Base-by-base conservation (phyloP, 2,113 vertebrate species). In the Gobio gobio region DNA sequence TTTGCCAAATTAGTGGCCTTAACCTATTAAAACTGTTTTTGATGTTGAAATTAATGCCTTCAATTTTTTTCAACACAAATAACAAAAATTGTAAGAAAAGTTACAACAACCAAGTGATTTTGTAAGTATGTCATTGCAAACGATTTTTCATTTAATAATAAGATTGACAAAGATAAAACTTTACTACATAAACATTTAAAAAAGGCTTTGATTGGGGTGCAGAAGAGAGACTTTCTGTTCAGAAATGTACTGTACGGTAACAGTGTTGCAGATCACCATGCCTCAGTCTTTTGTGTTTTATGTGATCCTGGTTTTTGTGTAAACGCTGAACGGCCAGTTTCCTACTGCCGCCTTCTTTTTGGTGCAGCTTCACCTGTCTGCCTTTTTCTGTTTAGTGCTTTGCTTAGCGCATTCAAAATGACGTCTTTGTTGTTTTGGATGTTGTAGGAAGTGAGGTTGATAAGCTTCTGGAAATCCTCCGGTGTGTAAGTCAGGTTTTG, bases 401-500 rank as follows among this genome's bases (percentile, higher is more conserved):
- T 88, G 0, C 20, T 78, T 33, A 97, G 85, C 0, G 90, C 90
- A 14, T 86, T 88, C 4, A 94, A 84, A 78, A 97, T 91, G 36
- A 1, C 51, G 2, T 93, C 89, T 88, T 83, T 92, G 90, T 92
- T 97, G 89, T 95, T 96, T 81, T 91, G 86, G 33, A 96, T 89
- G 70, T 97, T 97, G 83, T 96, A 97, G 56, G 77, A 88, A 0
- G 94, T 91, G 86, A 97, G 89, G 5, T 86, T 89, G 18, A 95
- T 86, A 1, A 97, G 92, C 81, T 93, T 94, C 70, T 95, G 93
- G 58, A 90, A 90, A 14, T 96, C 92, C 86, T 94, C 92, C 0
- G 83, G 80, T 24, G 93, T 92, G 84, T 96, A 97, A 22, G 93
- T 95, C n/a, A 96, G 16, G 79, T 95, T 89, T 0, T 90, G 76